These are phyloP conservation scores for Macroramphosus scolopax DNA, from an alignment of 2,797 vertebrate species.

Conservation along the genomic window DNA sequence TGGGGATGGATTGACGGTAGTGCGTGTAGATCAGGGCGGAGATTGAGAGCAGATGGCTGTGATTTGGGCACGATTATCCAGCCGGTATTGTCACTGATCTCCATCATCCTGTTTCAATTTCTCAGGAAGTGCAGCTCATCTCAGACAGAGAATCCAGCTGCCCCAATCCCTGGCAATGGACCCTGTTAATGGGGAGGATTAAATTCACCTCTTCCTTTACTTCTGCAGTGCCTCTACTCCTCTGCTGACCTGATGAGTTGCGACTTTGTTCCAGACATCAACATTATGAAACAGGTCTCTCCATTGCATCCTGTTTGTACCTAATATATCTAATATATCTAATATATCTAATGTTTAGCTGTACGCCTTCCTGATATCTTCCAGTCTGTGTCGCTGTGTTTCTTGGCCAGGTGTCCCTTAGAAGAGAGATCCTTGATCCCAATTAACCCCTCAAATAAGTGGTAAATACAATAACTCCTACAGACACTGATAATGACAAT, in stretches of 20 bases:
- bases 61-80: conserved; percentile 77
- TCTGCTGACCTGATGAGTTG: conserved; percentile 17
- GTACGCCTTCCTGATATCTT: too few relatives aligned
- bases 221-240: conserved; percentile 21
- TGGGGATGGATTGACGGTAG: conserved; percentile 69
- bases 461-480: too few relatives aligned
- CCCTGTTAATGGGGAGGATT: conserved; percentile 70
- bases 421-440: too few relatives aligned
- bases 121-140: conserved; percentile 74
- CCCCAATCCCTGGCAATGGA: conserved; percentile 63
- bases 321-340: too few relatives aligned
- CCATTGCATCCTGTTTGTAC: not conserved
- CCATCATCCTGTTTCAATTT: conserved; percentile 78
- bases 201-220: conserved; percentile 50
- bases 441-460: too few relatives aligned
- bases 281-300: conserved; percentile 16
- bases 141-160: conserved; percentile 65
- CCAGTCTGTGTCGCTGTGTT: too few relatives aligned
- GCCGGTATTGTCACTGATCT: conserved; percentile 78
- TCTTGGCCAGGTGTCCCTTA: too few relatives aligned
- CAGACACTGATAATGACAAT: conserved; percentile 17
- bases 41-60: conserved; percentile 82
- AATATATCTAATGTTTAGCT: too few relatives aligned
- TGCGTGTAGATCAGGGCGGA: conserved; percentile 68
- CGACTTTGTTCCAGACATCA: conserved; percentile 6